Evolutionary conservation across 2,797 vertebrate genomes (phyloP), one percentile per base, ranked within the genome.

Genomic region (Sebastes goodei): DNA sequence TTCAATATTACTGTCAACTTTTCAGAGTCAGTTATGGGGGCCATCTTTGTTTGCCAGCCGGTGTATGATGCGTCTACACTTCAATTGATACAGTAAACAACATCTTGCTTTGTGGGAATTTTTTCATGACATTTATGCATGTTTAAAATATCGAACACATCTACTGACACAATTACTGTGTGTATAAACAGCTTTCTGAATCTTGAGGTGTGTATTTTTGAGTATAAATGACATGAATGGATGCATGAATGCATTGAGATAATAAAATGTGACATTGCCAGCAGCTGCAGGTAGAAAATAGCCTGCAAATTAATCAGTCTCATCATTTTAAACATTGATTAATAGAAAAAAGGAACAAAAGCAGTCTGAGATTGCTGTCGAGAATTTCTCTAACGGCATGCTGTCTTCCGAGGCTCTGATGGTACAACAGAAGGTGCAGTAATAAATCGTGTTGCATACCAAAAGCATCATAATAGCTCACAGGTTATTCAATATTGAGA

Each of bases 381-480:
- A 76, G 63, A 74, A 70, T 79, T 86, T 84, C 32, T 85, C 60
- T 27, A 64, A 74, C 53, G 69, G 70, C 71, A 27, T 3, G 10
- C 11, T 10, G 53, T 76, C 72, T 80, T 80, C 61, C 21, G 33
- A 73, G 66, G 63, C 63, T 84, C 68, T 75, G 81, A 60, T 63
- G 85, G 61, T 61, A 56, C 76, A 87, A 85, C 91, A 90, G 90
- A 88, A 84, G 84, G 84, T 69, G 80, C 81, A 85, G 87, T 72
- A 90, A 91, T 91, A 92, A 88, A 93, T 92, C 87, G 84, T 70
- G 83, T 73, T 77, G 78, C 84, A 84, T 75, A 89, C 46, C 82
- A 83, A 89, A 92, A 81, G 78, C 77, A 83, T 89, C 80, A 83
- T 83, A 86, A 91, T 74, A 90, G 86, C 89, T 87, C 79, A 70